phyloP scores from a whole-genome alignment of 2,113 vertebrate genomes.

The Alexandromys fortis region DNA sequence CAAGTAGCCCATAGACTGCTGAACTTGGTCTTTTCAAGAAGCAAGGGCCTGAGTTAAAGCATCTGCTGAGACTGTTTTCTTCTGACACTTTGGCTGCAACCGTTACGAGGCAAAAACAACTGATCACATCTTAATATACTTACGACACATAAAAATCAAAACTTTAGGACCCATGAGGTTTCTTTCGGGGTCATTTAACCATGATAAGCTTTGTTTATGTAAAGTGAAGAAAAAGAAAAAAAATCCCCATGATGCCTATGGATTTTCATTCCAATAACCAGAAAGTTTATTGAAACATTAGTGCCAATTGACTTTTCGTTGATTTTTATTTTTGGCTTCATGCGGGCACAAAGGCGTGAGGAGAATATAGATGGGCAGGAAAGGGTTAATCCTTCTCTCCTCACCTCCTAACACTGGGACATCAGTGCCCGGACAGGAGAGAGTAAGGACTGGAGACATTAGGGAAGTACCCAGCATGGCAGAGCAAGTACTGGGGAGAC shows the following conservation, averaged over 20 bases:
- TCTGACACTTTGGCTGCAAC: neutral
- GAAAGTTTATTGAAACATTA: conserved; percentile 58
- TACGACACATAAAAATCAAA: conserved; percentile 2
- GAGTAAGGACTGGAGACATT: neutral
- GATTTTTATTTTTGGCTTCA: neutral
- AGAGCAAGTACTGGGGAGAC: neutral
- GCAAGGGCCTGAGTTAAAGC: neutral
- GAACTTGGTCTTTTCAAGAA: neutral
- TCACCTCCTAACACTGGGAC: neutral
- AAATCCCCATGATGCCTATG: neutral
- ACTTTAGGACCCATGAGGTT: neutral
- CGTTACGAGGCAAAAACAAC: neutral
- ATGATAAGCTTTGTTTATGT: neutral
- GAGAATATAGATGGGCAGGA: neutral
- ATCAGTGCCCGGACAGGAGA: neutral
- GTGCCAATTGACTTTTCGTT: conserved; percentile 18
- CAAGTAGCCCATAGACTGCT: neutral
- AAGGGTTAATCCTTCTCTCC: neutral
- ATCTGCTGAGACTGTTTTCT: neutral
- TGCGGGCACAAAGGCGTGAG: neutral
- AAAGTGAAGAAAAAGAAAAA: neutral
- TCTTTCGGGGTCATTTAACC: neutral
- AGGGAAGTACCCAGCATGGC: neutral
- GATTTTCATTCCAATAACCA: conserved; percentile 44
- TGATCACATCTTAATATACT: neutral